Base-by-base conservation (phyloP, 2,113 vertebrate genomes). In the Addax nasomaculatus region DNA sequence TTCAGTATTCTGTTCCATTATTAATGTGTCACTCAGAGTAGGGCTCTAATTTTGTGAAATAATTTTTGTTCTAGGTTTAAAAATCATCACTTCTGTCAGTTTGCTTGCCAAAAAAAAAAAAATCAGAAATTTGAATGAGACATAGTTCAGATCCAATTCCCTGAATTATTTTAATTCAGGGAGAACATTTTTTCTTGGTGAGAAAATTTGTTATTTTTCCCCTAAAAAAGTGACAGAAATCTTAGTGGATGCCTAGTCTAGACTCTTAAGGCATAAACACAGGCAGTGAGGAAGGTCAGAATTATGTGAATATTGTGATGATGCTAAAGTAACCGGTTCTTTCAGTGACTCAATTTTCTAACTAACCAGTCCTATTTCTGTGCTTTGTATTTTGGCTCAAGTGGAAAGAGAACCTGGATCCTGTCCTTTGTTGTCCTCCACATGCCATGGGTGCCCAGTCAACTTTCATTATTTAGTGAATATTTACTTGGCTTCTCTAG, bases 41-140 rank as follows among this genome's bases (percentile, higher is more conserved):
- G 70, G 81, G 21, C 64, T 93, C 85, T 93, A 96, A 95, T 96
- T 97, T 96, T 96, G 81, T 94, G 86, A 94, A 96, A 97, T 96
- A 51, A 90, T 93, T 97, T 97, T 96, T 97, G 30, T 90, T 96
- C 95, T 93, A 33, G 30, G 27, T 91, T 96, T 92, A 47, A 53
- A 94, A 95, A 95, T 62, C 36, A 89, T 93, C 81, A 81, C 70
- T 94, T 96, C 78, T 98, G 60, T 89, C 67, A 89, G 70, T 95
- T 95, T 67, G n/a, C n/a, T 96, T 81, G 78, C 70, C 25, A 12
- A 58, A 57, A 57, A 57, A 57, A 29, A 8, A 43, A 78, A 70
- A 88, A 29, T 55, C 10, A 92, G 92, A 51, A 93, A 89, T 67
- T 92, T 90, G 55, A 87, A 85, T 64, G 67, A 93, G 81, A 93